Evolutionary conservation across 2,113 vertebrate genomes (phyloP).

Genomic region (Ranitomeya variabilis): DNA sequence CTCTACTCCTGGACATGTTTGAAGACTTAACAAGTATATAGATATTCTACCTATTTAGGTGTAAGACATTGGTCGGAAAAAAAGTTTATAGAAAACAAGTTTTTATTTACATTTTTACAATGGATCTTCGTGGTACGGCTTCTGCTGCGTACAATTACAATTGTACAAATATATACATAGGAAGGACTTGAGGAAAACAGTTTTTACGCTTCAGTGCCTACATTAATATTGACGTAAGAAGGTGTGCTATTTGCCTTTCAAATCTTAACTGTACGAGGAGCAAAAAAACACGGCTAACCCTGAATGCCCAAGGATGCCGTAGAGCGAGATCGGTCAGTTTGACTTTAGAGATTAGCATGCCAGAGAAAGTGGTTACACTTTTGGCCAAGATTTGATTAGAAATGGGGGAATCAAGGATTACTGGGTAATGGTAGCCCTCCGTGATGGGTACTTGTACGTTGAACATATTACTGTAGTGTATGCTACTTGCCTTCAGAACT

Average conservation of each 20-base stretch:
- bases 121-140: not conserved
- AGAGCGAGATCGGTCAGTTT: slow-evolving; percentile 25
- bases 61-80: not conserved
- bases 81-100: not conserved
- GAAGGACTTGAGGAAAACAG: slow-evolving; percentile 11
- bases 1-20: no score
- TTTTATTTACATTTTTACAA: slow-evolving; percentile 47
- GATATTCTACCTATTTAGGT: not conserved
- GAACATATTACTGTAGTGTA: not conserved
- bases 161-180: slow-evolving; percentile 50
- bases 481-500: not conserved
- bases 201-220: not conserved
- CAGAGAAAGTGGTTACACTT: not conserved
- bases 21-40: not conserved
- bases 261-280: not conserved
- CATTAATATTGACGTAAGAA: slow-evolving; percentile 36
- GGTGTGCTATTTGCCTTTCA: slow-evolving; percentile 45
- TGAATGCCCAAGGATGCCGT: not conserved
- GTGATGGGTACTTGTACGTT: not conserved
- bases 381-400: not conserved
- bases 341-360: not conserved
- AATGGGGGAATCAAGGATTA: no score
- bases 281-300: not conserved
- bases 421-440: not conserved
- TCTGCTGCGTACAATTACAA: not conserved